Conservation (phyloP, 2,888 invertebrate species). For the Dione vanillae region DNA sequence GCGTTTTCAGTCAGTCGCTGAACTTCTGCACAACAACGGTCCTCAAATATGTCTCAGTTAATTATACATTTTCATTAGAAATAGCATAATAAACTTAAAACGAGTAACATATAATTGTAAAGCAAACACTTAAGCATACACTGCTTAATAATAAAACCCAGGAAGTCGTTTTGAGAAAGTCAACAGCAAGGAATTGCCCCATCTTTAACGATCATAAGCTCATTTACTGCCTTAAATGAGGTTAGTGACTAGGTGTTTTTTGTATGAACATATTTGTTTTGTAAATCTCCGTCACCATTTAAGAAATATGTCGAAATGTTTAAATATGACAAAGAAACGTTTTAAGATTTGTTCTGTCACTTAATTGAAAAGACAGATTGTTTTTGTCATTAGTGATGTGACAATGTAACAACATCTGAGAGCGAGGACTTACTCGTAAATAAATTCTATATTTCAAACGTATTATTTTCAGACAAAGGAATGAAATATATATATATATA, state of each 20-base stretch:
- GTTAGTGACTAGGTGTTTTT: conserved; percentile 50
- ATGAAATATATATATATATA: no score
- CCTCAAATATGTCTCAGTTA: not conserved
- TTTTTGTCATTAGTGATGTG: not conserved
- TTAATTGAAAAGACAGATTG: conserved; percentile 30
- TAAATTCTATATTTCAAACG: not conserved
- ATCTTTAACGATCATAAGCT: conserved; percentile 67
- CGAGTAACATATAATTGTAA: conserved; percentile 27
- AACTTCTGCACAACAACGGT: no score
- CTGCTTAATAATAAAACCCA: conserved; percentile 55
- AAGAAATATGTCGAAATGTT: not conserved
- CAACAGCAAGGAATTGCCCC: conserved; percentile 66
- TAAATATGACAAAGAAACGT: conserved; percentile 9
- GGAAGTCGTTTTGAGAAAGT: conserved; percentile 58
- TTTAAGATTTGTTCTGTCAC: conserved; percentile 11
- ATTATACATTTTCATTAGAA: conserved; percentile 24
- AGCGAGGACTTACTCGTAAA: not conserved
- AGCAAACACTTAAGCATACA: conserved; percentile 43
- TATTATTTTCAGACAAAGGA: conserved; percentile 5
- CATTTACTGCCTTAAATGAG: conserved; percentile 61
- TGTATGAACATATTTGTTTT: not conserved
- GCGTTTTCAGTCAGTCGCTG: no score
- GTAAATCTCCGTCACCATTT: not conserved
- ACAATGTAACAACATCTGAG: conserved; percentile 12
- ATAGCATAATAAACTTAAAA: conserved; percentile 44